phyloP scores from a whole-genome alignment of 1,140 invertebrate species.

The Apis mellifera region Amel_HAv3.1 CM009943.2:3919001-3919500 shows the following conservation, averaged over 20 bases:
- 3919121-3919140: constrained; percentile 65
- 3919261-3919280: background rate
- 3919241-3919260: constrained; percentile 11
- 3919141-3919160: constrained; percentile 64
- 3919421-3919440: no score
- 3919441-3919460: background rate
- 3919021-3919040: constrained; percentile 7
- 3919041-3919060: constrained; percentile 61
- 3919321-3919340: no score
- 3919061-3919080: constrained; percentile 60
- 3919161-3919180: constrained; percentile 69
- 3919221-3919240: constrained; percentile 62
- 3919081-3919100: constrained; percentile 70
- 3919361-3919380: no score
- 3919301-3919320: background rate
- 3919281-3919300: background rate
- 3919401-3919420: no score
- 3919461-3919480: background rate
- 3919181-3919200: constrained; percentile 67
- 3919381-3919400: no score
- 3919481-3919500: background rate
- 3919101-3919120: constrained; percentile 46
- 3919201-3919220: constrained; percentile 55
- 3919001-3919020: constrained; percentile 59
- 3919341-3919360: no score